These are phyloP conservation scores for Crenuchus spilurus DNA, from an alignment of 2,797 vertebrate genomes.

Conservation along the genomic window DNA sequence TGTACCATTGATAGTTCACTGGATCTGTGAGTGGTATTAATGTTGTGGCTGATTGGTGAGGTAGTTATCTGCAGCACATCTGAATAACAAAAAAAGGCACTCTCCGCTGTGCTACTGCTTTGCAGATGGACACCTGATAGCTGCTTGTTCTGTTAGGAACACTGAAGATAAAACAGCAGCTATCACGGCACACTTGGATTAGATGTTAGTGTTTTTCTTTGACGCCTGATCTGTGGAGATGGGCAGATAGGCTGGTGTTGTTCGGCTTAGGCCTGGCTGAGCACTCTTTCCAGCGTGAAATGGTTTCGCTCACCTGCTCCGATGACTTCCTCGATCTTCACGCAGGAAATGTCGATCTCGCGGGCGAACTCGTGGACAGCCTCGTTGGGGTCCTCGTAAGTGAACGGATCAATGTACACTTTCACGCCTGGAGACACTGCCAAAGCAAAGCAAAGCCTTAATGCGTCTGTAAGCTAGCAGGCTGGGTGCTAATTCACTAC, in stretches of 20 bases:
- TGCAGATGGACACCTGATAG: background rate
- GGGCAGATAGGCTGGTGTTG: background rate
- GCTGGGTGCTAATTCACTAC: background rate
- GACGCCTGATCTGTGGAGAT: slow-evolving; percentile 1
- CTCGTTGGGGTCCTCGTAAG: slow-evolving; percentile 97
- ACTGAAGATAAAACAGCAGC: background rate
- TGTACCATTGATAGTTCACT: too few species aligned
- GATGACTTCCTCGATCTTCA: slow-evolving; percentile 99
- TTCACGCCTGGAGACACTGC: slow-evolving; percentile 95
- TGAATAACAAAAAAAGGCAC: too few species aligned
- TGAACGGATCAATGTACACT: slow-evolving; percentile 98
- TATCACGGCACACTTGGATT: background rate
- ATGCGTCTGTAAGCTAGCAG: background rate
- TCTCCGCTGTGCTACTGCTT: slow-evolving; percentile 7
- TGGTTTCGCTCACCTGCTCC: slow-evolving; percentile 87
- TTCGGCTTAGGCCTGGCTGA: background rate
- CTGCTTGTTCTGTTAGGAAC: background rate
- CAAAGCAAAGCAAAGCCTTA: slow-evolving; percentile 14
- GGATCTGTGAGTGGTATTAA: too few species aligned
- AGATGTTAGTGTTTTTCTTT: background rate
- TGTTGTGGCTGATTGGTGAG: too few species aligned
- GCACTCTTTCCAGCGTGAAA: slow-evolving; percentile 31
- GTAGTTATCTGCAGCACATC: too few species aligned
- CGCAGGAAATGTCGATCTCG: slow-evolving; percentile 98
- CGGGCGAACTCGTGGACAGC: slow-evolving; percentile 97